Evolutionary conservation across 1,140 invertebrate species (phyloP), one percentile per base, ranked within the genome.

Genomic region (Pararge aegeria): DNA sequence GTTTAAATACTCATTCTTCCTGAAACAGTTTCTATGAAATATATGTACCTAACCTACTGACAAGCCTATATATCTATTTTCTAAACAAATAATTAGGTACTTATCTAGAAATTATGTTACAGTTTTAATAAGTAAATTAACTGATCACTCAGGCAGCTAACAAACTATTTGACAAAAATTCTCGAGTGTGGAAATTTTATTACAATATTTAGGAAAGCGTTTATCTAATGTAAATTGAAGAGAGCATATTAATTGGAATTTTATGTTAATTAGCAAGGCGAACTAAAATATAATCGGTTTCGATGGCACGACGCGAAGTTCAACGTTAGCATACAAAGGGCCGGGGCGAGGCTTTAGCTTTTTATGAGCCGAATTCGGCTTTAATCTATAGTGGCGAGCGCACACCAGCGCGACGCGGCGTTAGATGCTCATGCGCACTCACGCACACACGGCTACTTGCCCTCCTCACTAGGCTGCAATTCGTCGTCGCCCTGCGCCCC

Each of bases 401-500:
- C 68, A 78, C 75, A 73, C 72, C 18, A 53, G 21, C 12, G 52
- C 38, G 55, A 34, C 44, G 55, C 46, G 50, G 61, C 49, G 57
- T 66, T 62, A 55, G 68, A 67, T 81, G 80, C 83, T 70, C 76
- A 69, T 62, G 74, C 79, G 76, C 81, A 80, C 73, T 79, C 80
- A 82, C 85, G 71, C 85, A 84, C 80, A 87, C 83, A 68, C 19
- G 29, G 57, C 18, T 27, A 49, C 38, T 57, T 67, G 78, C 83
- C 78, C 81, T 81, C 85, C 75, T 79, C 78, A 70, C 71, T 69
- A 69, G 68, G 84, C 80, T 89, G 86, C 86, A 90, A 89, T 90
- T 88, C 86, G 84, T 86, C 76, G 83, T 66, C 75, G 70, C 68
- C 52, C 61, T 71, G 65, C 65, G 66, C 72, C 78, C 73, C 73